These are phyloP conservation scores for Myathropa florea DNA, from an alignment of 2,888 invertebrate species.

Conservation along the genomic window DNA sequence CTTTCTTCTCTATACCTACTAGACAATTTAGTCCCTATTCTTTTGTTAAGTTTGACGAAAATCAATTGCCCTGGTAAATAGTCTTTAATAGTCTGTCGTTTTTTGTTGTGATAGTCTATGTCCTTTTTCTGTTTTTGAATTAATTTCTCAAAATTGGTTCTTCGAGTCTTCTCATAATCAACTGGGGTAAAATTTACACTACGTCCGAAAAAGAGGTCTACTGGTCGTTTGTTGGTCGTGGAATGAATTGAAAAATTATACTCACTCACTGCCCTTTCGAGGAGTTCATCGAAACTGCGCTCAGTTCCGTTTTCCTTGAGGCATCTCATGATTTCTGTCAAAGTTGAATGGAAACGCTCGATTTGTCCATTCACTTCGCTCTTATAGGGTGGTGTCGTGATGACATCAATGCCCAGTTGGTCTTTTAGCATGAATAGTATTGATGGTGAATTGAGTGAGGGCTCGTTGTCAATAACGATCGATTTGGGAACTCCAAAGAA, in stretches of 20 bases:
- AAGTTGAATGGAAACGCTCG: conserved; percentile 9
- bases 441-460: not conserved
- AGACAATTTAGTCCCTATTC: conserved; percentile 28
- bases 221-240: too few relatives aligned
- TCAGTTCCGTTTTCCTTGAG: not conserved
- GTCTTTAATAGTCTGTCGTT: not conserved
- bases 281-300: not conserved
- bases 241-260: not conserved
- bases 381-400: conserved; percentile 11
- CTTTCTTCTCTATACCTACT: conserved; percentile 34
- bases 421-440: conserved; percentile 4
- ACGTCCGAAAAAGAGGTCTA: not conserved
- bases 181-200: not conserved
- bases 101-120: not conserved
- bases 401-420: conserved; percentile 1
- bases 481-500: conserved; percentile 14
- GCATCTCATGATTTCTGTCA: conserved; percentile 16
- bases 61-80: not conserved
- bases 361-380: conserved; percentile 4
- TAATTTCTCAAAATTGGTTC: not conserved
- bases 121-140: not conserved
- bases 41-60: not conserved
- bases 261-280: not conserved
- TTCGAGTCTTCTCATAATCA: not conserved
- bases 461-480: not conserved